Evolutionary conservation across 2,888 invertebrate species (phyloP), one percentile per base, ranked within the genome.

Genomic region (Agonopterix arenella): DNA sequence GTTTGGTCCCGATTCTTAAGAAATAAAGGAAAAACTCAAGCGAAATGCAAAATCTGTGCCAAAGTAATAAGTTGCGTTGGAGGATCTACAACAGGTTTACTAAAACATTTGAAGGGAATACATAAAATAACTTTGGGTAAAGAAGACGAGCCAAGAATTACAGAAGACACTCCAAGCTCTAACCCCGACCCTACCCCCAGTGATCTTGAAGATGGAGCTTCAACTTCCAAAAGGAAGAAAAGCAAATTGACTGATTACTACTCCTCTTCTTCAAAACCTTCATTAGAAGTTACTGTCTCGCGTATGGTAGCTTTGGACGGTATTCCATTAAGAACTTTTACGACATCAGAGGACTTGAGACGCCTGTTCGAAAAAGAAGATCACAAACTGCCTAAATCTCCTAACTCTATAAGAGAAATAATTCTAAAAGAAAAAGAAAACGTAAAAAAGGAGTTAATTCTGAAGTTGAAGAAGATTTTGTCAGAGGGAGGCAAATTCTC

Each of bases 141-240:
- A n/a, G n/a, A n/a, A n/a, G n/a, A n/a, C n/a, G n/a, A n/a, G n/a
- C n/a, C n/a, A n/a, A n/a, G n/a, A n/a, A n/a, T n/a, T n/a, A n/a
- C n/a, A n/a, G n/a, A n/a, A n/a, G n/a, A n/a, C n/a, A n/a, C n/a
- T n/a, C n/a, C n/a, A n/a, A n/a, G n/a, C n/a, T n/a, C n/a, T n/a
- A n/a, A n/a, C n/a, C n/a, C n/a, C n/a, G n/a, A n/a, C n/a, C n/a
- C n/a, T n/a, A n/a, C n/a, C n/a, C n/a, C n/a, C n/a, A n/a, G n/a
- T n/a, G n/a, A n/a, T 46, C 37, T 46, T 37, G 46, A 46, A 36
- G 46, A 46, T 37, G 8, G 36, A 37, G 46, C 46, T 46, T 46
- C 46, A 36, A 36, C 46, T 46, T 28, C 36, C 37, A 46, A 36
- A 46, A 46, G 11, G 37, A 46, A 46, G 37, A 46, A 36, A 36